Conservation (phyloP, 2,888 invertebrate genomes). For the Drosophila diplacantha region DNA sequence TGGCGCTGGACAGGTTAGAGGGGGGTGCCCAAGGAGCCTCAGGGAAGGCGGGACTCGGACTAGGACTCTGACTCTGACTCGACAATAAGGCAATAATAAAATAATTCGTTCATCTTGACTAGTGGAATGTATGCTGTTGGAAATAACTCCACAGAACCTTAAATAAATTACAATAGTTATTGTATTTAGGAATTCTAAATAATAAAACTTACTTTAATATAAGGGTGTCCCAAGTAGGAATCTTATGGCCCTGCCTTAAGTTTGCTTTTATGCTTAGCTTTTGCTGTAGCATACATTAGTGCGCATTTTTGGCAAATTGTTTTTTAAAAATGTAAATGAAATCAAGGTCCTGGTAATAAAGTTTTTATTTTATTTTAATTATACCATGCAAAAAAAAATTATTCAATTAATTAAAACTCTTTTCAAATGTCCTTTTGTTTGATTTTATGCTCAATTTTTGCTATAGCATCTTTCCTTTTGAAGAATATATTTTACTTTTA, state of each 20-base stretch:
- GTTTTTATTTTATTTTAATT: too few species aligned
- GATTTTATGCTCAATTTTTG: too few species aligned
- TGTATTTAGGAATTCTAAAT: neutral
- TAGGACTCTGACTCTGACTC: neutral
- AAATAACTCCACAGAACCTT: too few species aligned
- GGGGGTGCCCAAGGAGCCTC: neutral
- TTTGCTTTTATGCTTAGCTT: neutral
- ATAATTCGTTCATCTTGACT: neutral
- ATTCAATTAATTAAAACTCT: too few species aligned
- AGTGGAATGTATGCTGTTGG: neutral
- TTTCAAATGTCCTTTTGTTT: too few species aligned
- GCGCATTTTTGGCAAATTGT: neutral
- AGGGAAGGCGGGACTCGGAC: neutral
- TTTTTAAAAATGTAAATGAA: too few species aligned
- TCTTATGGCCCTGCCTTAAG: neutral
- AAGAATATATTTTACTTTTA: too few species aligned
- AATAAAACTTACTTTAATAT: too few species aligned
- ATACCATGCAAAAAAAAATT: too few species aligned
- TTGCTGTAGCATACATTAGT: neutral
- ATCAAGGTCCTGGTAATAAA: too few species aligned
- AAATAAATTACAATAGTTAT: neutral
- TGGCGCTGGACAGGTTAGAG: neutral
- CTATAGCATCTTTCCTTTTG: too few species aligned
- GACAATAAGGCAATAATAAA: neutral
- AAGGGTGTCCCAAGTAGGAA: neutral